Conservation (phyloP, 92 coral and sea anemone species). For the Porites evermanni region DNA sequence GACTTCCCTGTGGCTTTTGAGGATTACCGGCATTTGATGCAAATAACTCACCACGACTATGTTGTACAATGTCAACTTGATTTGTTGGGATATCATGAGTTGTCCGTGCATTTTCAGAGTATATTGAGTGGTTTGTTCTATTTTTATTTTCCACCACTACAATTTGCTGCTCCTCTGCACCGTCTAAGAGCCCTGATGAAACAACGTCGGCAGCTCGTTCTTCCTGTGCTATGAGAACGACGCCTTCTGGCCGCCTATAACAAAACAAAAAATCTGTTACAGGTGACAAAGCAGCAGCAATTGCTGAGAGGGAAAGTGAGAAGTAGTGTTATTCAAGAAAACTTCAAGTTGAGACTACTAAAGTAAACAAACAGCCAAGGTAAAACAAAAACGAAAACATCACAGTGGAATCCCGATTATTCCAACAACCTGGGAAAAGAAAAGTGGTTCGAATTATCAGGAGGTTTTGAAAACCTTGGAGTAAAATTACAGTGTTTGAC, state of each 20-base stretch:
- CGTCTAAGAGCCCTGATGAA: conserved; percentile 65
- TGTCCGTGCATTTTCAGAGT: background rate
- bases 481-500: too few relatives aligned
- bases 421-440: too few relatives aligned
- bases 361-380: too few relatives aligned
- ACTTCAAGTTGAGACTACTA: too few relatives aligned
- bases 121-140: conserved; percentile 19
- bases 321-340: background rate
- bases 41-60: conserved; percentile 18
- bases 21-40: background rate
- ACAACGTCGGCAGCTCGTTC: conserved; percentile 90
- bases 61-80: background rate
- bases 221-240: conserved; percentile 87
- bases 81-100: background rate
- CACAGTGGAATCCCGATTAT: too few relatives aligned
- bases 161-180: conserved; percentile 79
- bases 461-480: too few relatives aligned
- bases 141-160: conserved; percentile 83
- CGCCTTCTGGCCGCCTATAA: conserved; percentile 59
- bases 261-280: background rate
- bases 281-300: background rate
- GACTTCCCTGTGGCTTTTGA: background rate
- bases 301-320: too few relatives aligned
- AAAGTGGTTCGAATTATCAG: too few relatives aligned
- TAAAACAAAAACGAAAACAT: too few relatives aligned